A percentile compares a stretch with the other conserved stretches of the same genome.
Conservation (phyloP, 2,888 invertebrate genomes). For the Argynnis bischoffii region DNA sequence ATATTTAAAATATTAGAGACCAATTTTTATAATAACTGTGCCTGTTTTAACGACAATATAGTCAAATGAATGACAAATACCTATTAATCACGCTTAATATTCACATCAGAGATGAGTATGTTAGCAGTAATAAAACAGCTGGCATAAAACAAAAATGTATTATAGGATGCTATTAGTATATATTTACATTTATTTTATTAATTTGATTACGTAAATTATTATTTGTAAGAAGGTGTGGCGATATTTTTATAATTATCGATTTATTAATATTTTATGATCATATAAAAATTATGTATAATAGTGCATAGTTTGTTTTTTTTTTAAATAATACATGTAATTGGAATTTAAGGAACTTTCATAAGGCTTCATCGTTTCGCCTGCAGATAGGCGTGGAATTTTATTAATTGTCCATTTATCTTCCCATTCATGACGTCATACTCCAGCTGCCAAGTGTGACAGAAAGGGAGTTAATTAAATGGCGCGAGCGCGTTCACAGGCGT, state of each 20-base stretch:
- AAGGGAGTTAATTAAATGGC: constrained; percentile 63
- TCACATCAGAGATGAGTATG: constrained; percentile 47
- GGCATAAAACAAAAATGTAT: constrained; percentile 49
- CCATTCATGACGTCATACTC: constrained; percentile 45
- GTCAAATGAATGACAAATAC: constrained; percentile 54
- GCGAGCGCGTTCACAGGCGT: constrained; percentile 56
- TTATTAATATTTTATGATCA: constrained; percentile 3
- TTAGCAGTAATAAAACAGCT: constrained; percentile 51
- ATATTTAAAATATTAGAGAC: constrained; percentile 32
- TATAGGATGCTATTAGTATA: constrained; percentile 48
- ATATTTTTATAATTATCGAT: constrained; percentile 24
- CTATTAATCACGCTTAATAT: constrained; percentile 51
- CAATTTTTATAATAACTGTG: constrained; percentile 29
- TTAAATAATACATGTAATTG: neutral
- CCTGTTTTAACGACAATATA: constrained; percentile 36
- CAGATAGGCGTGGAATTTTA: constrained; percentile 26
- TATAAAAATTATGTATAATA: neutral
- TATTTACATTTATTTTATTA: constrained; percentile 49
- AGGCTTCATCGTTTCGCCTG: constrained; percentile 1
- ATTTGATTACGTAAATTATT: constrained; percentile 48
- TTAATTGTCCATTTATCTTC: constrained; percentile 33
- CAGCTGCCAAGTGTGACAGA: constrained; percentile 55
- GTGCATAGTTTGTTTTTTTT: neutral
- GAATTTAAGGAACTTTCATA: neutral
- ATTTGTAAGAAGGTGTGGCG: constrained; percentile 37